Base-by-base conservation (phyloP, 2,113 vertebrate genomes). In the Oryzias woworae region DNA sequence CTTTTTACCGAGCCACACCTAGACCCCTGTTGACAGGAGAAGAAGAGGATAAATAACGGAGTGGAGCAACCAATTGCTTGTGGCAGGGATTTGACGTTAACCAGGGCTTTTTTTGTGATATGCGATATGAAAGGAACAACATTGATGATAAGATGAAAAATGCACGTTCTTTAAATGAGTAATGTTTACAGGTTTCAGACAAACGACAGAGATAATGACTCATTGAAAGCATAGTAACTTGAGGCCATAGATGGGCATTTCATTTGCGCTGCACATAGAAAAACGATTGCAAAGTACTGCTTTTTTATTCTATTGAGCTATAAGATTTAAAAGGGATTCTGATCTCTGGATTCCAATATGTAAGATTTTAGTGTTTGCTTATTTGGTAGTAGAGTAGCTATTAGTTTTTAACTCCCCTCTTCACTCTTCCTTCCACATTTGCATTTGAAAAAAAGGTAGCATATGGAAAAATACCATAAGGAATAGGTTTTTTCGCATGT, bases 301-400 rank as follows among this genome's bases (percentile, higher is more conserved):
- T 85, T 87, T 85, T 88, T 90, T 91, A 90, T 89, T 91, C 81
- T 90, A 89, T 86, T 87, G 71, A 84, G 85, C 73, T 89, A 85
- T 92, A 90, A 88, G 79, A 87, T 86, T 88, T 88, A 82, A 84
- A 75, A 75, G 88, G 86, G 90, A 90, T 90, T 90, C 84, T 89
- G 89, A 81, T 88, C 88, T 88, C 83, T 66, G 74, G 85, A 88
- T 91, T 87, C 88, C 83, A 79, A 77, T 88, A 78, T 85, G 81
- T 92, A 91, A 84, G 84, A 86, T 85, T 90, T 91, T 88, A 87
- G 76, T 84, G 83, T 90, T 90, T 91, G 88, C 88, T 89, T 89
- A 89, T 91, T 90, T 91, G 81, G 85, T 92, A 93, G 88, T 87
- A 90, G 81, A 91, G 85, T 90, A 90, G 85, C 78, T 82, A 88